Percentiles rank a stretch among this genome's conserved stretches.
Conservation (phyloP, 1,140 invertebrate genomes). For the Halesus radiatus region DNA sequence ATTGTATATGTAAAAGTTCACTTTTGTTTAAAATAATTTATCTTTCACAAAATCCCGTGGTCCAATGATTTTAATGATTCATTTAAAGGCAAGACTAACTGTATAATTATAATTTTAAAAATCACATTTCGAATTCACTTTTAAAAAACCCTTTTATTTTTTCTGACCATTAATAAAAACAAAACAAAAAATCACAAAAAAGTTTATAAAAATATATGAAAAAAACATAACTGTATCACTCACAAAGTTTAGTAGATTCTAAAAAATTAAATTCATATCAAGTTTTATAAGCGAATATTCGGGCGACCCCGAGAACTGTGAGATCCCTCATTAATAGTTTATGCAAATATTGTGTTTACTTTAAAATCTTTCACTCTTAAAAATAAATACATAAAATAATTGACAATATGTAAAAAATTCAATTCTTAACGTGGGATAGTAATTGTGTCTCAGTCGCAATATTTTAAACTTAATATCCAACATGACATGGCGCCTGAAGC, state of each 20-base stretch:
- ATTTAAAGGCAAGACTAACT: conserved; percentile 26
- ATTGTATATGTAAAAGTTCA: too few relatives aligned
- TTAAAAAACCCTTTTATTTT: conserved; percentile 10
- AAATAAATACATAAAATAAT: conserved; percentile 50
- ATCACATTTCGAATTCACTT: conserved; percentile 35
- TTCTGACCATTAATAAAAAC: not conserved
- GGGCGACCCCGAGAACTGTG: not conserved
- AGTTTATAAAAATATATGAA: conserved; percentile 37
- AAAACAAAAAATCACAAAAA: conserved; percentile 32
- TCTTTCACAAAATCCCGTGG: not conserved
- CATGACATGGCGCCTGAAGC: not conserved
- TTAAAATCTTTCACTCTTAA: conserved; percentile 28
- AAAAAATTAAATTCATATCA: conserved; percentile 3
- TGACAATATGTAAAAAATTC: conserved; percentile 45
- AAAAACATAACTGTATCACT: conserved; percentile 34
- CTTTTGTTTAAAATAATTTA: too few relatives aligned
- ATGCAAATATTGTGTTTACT: not conserved
- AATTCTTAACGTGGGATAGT: conserved; percentile 8
- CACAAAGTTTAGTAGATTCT: conserved; percentile 5
- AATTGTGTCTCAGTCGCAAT: conserved; percentile 27
- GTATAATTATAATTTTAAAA: conserved; percentile 18
- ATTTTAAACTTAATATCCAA: conserved; percentile 13
- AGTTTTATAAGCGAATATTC: conserved; percentile 13
- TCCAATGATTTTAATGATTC: not conserved
- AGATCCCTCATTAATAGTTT: conserved; percentile 13